These are phyloP conservation scores for Todus mexicanus DNA, from an alignment of 2,797 vertebrate species.

Conservation along the genomic window DNA sequence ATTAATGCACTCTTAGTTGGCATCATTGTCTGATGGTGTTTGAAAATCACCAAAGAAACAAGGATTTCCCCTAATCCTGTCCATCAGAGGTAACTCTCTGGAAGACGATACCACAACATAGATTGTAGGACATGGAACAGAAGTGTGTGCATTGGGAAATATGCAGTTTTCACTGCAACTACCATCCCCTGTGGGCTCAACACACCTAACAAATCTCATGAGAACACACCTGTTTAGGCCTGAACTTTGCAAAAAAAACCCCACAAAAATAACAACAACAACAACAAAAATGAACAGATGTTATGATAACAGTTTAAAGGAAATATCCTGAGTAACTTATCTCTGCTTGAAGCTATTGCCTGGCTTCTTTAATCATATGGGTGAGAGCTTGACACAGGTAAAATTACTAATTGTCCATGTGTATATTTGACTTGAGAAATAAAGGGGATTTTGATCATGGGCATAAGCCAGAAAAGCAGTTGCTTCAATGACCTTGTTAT, in stretches of 20 bases:
- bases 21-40: slow-evolving; percentile 88
- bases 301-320: not conserved
- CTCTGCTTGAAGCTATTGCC: not conserved
- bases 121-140: not conserved
- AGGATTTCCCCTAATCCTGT: slow-evolving; percentile 91
- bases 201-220: not conserved
- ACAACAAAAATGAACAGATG: not conserved
- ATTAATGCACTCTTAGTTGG: slow-evolving; percentile 89
- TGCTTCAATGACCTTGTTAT: not conserved
- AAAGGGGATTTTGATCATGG: not conserved
- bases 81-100: slow-evolving; percentile 88
- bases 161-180: not conserved
- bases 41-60: slow-evolving; percentile 92
- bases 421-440: not conserved
- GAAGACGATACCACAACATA: slow-evolving; percentile 71
- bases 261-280: too few species aligned
- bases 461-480: not conserved
- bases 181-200: not conserved
- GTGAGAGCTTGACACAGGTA: not conserved
- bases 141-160: not conserved
- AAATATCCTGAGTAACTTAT: not conserved
- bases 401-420: not conserved
- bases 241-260: not conserved
- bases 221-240: not conserved
- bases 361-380: not conserved